phyloP scores from a whole-genome alignment of 2,113 vertebrate genomes.

The Sapajus apella region DNA sequence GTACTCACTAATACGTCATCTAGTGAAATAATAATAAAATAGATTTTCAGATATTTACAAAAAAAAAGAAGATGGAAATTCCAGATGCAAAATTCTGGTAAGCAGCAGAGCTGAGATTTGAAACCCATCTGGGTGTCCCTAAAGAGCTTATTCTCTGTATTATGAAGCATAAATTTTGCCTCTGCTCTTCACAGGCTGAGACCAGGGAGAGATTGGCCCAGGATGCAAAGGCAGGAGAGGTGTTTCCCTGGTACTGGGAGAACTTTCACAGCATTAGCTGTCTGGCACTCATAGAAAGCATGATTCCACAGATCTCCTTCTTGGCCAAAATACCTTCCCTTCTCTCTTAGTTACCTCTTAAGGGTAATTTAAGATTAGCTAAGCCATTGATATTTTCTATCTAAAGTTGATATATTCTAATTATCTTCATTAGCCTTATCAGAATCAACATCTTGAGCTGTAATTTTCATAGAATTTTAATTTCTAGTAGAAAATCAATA shows the following conservation, averaged over 20 bases:
- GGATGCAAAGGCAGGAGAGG: fast-evolving
- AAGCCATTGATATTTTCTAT: not conserved
- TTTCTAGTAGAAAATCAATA: not conserved
- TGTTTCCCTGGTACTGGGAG: fast-evolving
- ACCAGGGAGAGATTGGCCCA: not conserved
- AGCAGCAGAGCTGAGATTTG: not conserved
- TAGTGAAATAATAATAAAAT: not conserved
- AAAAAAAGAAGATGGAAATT: not conserved
- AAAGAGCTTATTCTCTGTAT: not conserved
- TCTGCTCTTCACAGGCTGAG: not conserved
- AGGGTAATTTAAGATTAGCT: not conserved
- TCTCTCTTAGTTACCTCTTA: not conserved
- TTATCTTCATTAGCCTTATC: not conserved
- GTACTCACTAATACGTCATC: not conserved
- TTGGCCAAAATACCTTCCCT: not conserved
- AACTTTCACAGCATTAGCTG: too few species aligned
- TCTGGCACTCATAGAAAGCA: fast-evolving
- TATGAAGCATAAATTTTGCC: not conserved
- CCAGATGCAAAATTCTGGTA: not conserved
- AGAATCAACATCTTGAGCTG: not conserved
- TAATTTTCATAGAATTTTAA: not conserved
- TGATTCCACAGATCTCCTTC: fast-evolving
- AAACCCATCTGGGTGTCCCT: not conserved
- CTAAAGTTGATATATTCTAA: not conserved
- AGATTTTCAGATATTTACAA: not conserved